phyloP scores from a whole-genome alignment of 2,113 vertebrate genomes.

The Caloenas nicobarica region DNA sequence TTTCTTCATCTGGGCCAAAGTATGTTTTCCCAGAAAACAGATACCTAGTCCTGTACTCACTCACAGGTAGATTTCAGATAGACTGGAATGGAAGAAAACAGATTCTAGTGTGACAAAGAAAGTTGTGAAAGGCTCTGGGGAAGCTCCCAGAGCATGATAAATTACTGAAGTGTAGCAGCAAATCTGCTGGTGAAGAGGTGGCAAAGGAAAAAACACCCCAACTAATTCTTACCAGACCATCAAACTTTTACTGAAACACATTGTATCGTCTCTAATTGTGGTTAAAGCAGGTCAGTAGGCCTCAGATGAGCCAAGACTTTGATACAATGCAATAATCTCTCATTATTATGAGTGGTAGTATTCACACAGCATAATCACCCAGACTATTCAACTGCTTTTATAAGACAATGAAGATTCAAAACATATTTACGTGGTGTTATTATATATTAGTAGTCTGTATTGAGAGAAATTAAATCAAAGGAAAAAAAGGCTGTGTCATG shows the following conservation, averaged over 20 bases:
- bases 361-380: neutral
- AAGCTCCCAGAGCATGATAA: fast-evolving
- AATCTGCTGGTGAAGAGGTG: neutral
- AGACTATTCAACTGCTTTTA: neutral
- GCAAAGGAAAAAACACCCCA: neutral
- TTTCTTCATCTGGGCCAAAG: neutral
- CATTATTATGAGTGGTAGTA: neutral
- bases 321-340: neutral
- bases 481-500: neutral
- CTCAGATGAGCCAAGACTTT: neutral
- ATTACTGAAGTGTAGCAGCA: neutral
- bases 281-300: neutral
- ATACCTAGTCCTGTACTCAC: neutral
- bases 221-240: neutral
- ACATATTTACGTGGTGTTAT: neutral
- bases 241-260: neutral
- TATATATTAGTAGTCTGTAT: neutral
- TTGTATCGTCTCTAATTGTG: neutral
- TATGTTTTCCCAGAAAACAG: neutral
- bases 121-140: neutral
- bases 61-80: neutral
- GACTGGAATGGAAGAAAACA: neutral
- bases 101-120: neutral
- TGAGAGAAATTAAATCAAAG: neutral
- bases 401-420: neutral